A percentile compares a stretch with the other conserved stretches of the same genome.
These are phyloP conservation scores for Speoplatyrhinus poulsoni DNA, from an alignment of 2,113 vertebrate genomes.

Conservation along the genomic window DNA sequence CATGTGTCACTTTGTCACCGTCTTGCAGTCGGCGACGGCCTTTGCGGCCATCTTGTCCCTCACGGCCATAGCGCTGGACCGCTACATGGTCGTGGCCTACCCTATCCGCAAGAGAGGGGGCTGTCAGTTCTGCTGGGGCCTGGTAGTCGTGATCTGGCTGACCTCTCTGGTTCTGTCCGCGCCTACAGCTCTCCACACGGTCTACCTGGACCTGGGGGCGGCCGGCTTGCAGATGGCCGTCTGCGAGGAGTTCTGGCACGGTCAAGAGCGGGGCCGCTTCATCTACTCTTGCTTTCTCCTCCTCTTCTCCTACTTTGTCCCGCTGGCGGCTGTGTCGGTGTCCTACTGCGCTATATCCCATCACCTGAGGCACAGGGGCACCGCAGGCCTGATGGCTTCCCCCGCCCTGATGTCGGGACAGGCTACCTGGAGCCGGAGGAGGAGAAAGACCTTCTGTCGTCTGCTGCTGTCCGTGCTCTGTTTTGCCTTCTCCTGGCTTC, in stretches of 20 bases:
- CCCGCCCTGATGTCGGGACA: constrained; percentile 58
- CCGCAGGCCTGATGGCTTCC: constrained; percentile 65
- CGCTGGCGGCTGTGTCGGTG: constrained; percentile 76
- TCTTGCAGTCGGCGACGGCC: constrained; percentile 83
- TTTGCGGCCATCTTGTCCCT: constrained; percentile 85
- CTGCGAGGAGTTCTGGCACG: constrained; percentile 87
- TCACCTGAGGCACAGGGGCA: constrained; percentile 74
- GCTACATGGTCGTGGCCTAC: constrained; percentile 85
- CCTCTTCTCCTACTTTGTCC: constrained; percentile 85
- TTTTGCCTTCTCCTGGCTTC: constrained; percentile 87
- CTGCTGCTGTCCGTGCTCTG: constrained; percentile 81
- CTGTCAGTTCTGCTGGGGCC: constrained; percentile 72
- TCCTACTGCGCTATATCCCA: constrained; percentile 86
- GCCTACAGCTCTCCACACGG: constrained; percentile 78
- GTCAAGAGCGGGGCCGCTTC: constrained; percentile 73
- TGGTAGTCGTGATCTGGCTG: constrained; percentile 81
- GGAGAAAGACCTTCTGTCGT: constrained; percentile 83
- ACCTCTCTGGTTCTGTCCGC: constrained; percentile 75
- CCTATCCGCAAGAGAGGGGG: constrained; percentile 78
- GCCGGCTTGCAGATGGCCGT: constrained; percentile 82
- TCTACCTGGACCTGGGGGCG: constrained; percentile 80
- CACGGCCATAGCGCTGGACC: constrained; percentile 85
- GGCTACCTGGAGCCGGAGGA: constrained; percentile 78
- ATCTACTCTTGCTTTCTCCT: constrained; percentile 85
- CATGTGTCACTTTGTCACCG: constrained; percentile 82